These are phyloP conservation scores for Bujurquina vittata DNA, from an alignment of 2,113 vertebrate genomes.

Conservation along the genomic window DNA sequence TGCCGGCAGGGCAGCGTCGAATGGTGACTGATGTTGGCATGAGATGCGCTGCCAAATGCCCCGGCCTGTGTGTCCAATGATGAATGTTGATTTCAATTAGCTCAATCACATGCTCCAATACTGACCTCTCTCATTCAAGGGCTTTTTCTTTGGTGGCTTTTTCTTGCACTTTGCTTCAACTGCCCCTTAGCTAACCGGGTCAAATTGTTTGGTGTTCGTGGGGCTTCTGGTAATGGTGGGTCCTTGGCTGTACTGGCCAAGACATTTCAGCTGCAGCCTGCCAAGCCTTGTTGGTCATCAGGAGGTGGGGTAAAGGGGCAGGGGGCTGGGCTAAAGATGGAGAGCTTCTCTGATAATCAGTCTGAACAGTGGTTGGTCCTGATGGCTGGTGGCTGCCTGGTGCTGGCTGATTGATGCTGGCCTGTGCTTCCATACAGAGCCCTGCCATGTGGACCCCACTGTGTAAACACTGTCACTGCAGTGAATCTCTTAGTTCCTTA, in stretches of 20 bases:
- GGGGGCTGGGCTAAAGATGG: conserved; percentile 71
- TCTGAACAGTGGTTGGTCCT: conserved; percentile 73
- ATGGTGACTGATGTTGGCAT: conserved; percentile 76
- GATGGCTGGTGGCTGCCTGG: conserved; percentile 68
- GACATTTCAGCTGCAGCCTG: conserved; percentile 68
- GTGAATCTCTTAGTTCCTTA: conserved; percentile 62
- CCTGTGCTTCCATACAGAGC: conserved; percentile 59
- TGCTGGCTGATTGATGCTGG: conserved; percentile 77
- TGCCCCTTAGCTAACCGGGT: conserved; percentile 42
- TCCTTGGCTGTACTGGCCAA: conserved; percentile 54
- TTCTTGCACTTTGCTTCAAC: conserved; percentile 1
- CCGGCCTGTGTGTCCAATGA: conserved; percentile 60
- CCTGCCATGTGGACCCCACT: conserved; percentile 74
- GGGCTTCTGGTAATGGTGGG: conserved; percentile 50
- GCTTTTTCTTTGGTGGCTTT: conserved; percentile 45
- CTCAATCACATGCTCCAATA: conserved; percentile 68
- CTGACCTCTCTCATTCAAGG: conserved; percentile 71
- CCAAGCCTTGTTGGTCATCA: conserved; percentile 70
- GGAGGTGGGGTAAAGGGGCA: conserved; percentile 53
- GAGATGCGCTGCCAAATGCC: conserved; percentile 69
- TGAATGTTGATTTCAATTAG: conserved; percentile 82
- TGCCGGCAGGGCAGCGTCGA: conserved; percentile 44
- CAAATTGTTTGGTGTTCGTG: conserved; percentile 59
- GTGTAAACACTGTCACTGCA: conserved; percentile 78
- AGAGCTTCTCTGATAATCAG: conserved; percentile 75